phyloP scores from a whole-genome alignment of 2,797 vertebrate genomes.

The Neoniphon sammara region DNA sequence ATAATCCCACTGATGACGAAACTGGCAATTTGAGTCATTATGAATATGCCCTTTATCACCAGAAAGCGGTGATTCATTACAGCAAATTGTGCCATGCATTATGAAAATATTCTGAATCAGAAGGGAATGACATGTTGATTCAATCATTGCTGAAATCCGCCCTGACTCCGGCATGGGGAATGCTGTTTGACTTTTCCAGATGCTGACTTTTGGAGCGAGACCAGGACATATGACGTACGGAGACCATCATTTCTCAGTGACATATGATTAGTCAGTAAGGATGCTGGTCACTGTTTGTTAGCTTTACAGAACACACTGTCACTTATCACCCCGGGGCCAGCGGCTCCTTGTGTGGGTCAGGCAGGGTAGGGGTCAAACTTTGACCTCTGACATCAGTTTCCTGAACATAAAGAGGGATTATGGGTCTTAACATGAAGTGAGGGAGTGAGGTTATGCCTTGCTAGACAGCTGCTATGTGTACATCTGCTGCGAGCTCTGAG shows the following conservation, averaged over 20 bases:
- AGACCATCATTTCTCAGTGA: conserved; percentile 29
- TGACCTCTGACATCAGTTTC: conserved; percentile 46
- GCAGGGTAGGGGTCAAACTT: conserved; percentile 41
- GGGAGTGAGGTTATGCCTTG: conserved; percentile 35
- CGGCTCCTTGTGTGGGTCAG: conserved; percentile 19
- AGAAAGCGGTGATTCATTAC: conserved; percentile 1
- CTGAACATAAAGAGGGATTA: conserved; percentile 54
- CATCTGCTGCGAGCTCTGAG: background rate
- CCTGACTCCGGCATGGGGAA: background rate
- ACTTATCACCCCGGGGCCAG: background rate
- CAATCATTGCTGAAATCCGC: background rate
- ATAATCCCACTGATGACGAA: background rate
- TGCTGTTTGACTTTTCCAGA: conserved; percentile 52
- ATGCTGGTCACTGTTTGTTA: background rate
- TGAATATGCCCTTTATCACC: background rate
- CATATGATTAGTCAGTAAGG: conserved; percentile 25
- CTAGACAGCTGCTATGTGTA: conserved; percentile 13
- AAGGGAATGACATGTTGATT: background rate
- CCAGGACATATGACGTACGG: conserved; percentile 36
- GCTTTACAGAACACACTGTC: background rate
- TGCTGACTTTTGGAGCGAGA: conserved; percentile 34
- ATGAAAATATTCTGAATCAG: conserved; percentile 16
- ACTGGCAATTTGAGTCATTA: conserved; percentile 8
- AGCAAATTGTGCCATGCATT: background rate
- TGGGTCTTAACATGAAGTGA: background rate